Percentiles rank a stretch among this genome's conserved stretches.
Conservation (phyloP, 2,797 vertebrate genomes). For the Sebastes elongatus region DNA sequence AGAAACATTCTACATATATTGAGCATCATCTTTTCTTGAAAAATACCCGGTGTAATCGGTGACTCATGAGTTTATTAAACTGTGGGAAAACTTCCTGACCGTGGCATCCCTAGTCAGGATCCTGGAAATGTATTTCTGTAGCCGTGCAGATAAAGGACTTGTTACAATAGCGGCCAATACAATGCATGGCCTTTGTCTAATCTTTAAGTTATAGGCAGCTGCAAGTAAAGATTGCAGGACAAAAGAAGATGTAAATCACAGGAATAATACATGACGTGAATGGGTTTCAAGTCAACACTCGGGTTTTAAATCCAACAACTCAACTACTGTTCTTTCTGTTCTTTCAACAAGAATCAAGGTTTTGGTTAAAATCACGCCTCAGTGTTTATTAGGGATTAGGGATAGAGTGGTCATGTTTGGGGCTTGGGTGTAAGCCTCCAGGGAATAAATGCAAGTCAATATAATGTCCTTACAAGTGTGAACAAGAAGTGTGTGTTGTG, state of each 20-base stretch:
- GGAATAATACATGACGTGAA: neutral
- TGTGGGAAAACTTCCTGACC: too few relatives aligned
- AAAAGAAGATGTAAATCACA: conserved; percentile 39
- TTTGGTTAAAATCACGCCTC: neutral
- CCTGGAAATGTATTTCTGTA: neutral
- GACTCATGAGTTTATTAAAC: too few relatives aligned
- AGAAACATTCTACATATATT: too few relatives aligned
- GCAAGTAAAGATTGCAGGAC: conserved; percentile 32
- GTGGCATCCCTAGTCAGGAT: neutral
- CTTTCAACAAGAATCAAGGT: neutral
- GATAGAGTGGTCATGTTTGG: neutral
- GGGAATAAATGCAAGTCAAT: neutral
- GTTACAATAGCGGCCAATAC: conserved; percentile 13
- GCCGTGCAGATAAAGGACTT: conserved; percentile 47
- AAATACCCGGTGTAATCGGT: too few relatives aligned
- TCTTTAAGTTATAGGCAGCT: conserved; percentile 31
- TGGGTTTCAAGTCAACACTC: neutral
- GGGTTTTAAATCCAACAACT: neutral
- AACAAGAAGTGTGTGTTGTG: neutral
- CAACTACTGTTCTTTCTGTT: neutral
- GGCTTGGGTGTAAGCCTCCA: neutral
- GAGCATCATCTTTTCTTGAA: too few relatives aligned
- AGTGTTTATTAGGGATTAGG: neutral
- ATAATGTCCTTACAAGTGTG: neutral
- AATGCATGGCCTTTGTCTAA: conserved; percentile 21